phyloP scores from a whole-genome alignment of 30 jellyfish, hydroid and myxozoan species.

The Pelagia noctiluca region DNA sequence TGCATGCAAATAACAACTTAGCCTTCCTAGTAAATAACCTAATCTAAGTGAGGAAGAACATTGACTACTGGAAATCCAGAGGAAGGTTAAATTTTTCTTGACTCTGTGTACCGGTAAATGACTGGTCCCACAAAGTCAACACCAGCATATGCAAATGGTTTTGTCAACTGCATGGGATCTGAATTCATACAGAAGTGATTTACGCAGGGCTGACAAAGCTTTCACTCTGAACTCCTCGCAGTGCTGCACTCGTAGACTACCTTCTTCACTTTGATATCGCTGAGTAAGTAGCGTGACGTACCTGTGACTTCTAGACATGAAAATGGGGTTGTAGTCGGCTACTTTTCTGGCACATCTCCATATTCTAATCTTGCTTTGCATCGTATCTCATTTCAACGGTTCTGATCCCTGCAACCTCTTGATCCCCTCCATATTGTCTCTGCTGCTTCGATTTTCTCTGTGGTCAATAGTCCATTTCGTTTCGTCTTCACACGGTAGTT shows the following conservation, averaged over 20 bases:
- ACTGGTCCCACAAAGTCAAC: slow-evolving; percentile 39
- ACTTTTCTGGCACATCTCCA: slow-evolving; percentile 55
- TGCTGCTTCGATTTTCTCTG: slow-evolving; percentile 50
- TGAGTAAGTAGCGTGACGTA: slow-evolving; percentile 26
- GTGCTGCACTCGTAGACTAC: background rate
- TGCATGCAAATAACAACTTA: too few species aligned
- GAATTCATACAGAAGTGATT: slow-evolving; percentile 33
- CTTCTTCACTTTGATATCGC: slow-evolving; percentile 41
- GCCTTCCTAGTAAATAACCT: too few species aligned
- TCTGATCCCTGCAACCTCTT: slow-evolving; percentile 32
- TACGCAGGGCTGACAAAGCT: slow-evolving; percentile 47
- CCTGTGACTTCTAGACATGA: slow-evolving; percentile 56
- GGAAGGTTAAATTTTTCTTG: too few species aligned
- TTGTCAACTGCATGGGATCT: slow-evolving; percentile 24
- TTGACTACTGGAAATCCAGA: too few species aligned
- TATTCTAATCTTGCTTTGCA: slow-evolving; percentile 16
- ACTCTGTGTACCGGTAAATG: too few species aligned
- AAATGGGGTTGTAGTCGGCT: slow-evolving; percentile 42
- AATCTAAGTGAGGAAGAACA: too few species aligned
- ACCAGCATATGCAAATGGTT: slow-evolving; percentile 27
- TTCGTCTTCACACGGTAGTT: slow-evolving; percentile 51
- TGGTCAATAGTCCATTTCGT: slow-evolving; percentile 23
- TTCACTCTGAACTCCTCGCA: slow-evolving; percentile 48
- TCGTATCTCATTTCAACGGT: slow-evolving; percentile 18
- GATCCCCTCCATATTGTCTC: slow-evolving; percentile 41